Evolutionary conservation across 1,140 invertebrate genomes (phyloP), one percentile per base, ranked within the genome.

Genomic region (Anastrepha ludens): DNA sequence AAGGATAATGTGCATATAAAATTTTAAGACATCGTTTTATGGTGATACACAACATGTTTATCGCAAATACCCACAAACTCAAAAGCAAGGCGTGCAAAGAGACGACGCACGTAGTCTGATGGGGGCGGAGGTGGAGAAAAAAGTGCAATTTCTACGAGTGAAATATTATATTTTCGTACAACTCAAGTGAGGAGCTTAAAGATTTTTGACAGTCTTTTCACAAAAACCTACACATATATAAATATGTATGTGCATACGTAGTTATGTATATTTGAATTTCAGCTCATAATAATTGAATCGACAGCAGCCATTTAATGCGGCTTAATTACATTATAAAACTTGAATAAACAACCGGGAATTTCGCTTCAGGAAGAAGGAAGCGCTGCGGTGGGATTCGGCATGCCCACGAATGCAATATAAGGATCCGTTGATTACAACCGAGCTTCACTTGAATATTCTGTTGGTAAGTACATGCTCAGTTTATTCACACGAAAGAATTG

Each of bases 1-100:
- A 86, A 67, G 90, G 90, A 89, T 91, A 92, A 92, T 92, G 90
- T 90, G 89, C 85, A 90, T 90, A 92, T 92, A 91, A 92, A 91
- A 90, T 92, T 92, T 92, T 92, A 92, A 91, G 90, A 91, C 88
- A 88, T 88, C 41, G 15, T 81, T 85, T 87, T 87, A 70, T 70
- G 60, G 50, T 86, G 85, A 81, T 81, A 81, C 74, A 81, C 74
- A 81, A 62, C 85, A 86, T 86, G 85, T 86, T 86, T 86, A 86
- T 86, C 85, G 74, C 47, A 20, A 81, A 81, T 20, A 81, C 41
- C 2, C 47, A 81, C 47, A 81, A 81, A 81, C 41, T 81, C 74
- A 8, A n/a, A n/a, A 55, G 17, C 74, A 55, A 55, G 74, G 47
- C 17, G 44, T 47, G 50, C 47, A 58, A 55, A 55, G 74, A 2